Evolutionary conservation across 2,888 invertebrate genomes (phyloP).

Genomic region (Oconnorella tubifera): DNA sequence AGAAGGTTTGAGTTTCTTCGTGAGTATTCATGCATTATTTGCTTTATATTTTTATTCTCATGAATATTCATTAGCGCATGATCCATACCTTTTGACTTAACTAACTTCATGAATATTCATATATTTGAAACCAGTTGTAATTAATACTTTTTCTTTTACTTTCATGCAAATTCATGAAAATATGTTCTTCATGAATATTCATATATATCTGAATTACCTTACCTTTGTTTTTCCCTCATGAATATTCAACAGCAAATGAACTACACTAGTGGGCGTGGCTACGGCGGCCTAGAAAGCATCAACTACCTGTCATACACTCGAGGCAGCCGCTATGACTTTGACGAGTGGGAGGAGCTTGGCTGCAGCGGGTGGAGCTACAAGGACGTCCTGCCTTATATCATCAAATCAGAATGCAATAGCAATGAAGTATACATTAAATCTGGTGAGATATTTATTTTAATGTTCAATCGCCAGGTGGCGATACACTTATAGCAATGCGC

Average conservation of each 20-base stretch:
- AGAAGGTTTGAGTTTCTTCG: no score
- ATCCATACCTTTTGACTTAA: no score
- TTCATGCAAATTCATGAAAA: background rate
- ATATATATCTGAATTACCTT: constrained; percentile 5
- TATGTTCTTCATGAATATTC: background rate
- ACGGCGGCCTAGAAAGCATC: constrained; percentile 81
- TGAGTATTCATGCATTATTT: no score
- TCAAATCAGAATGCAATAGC: constrained; percentile 59
- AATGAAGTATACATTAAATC: constrained; percentile 38
- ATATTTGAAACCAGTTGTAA: no score
- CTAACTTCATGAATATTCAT: no score
- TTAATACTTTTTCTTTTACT: no score
- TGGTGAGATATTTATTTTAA: constrained; percentile 17
- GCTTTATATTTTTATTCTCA: no score
- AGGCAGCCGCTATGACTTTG: constrained; percentile 77
- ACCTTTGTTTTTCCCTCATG: no score
- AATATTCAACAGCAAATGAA: constrained; percentile 72
- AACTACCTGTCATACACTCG: constrained; percentile 89
- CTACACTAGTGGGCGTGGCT: constrained; percentile 86
- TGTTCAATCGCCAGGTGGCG: no score
- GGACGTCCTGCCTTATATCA: constrained; percentile 66
- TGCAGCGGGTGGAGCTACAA: constrained; percentile 83
- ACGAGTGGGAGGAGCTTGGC: constrained; percentile 79
- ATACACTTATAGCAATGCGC: no score
- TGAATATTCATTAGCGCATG: no score